Percentiles rank a stretch among this genome's conserved stretches.
phyloP scores from a whole-genome alignment of 2,113 vertebrate genomes.

The Neodontobutis hainanensis region DNA sequence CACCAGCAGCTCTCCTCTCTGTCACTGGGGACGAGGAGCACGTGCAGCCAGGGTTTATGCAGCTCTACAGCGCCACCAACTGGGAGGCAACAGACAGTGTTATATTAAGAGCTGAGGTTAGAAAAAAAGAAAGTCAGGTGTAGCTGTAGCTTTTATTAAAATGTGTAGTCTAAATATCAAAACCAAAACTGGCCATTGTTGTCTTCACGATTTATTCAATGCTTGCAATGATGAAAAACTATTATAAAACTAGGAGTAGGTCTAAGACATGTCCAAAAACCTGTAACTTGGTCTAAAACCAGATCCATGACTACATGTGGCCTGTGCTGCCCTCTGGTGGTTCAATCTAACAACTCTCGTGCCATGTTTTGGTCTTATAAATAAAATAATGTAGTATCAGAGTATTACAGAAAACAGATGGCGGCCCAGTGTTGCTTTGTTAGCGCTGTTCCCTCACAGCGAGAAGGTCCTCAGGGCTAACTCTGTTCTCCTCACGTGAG shows the following conservation, averaged over 20 bases:
- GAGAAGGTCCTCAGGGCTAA: background rate
- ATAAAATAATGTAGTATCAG: background rate
- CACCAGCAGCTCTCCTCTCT: constrained; percentile 41
- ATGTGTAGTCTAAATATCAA: too few species aligned
- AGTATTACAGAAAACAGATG: background rate
- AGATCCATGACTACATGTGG: too few species aligned
- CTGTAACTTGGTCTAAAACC: too few species aligned
- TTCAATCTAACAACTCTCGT: background rate
- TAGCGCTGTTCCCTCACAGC: constrained; percentile 6
- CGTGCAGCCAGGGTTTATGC: constrained; percentile 11
- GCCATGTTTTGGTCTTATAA: background rate
- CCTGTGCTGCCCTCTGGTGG: constrained; percentile 57
- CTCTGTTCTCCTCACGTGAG: background rate
- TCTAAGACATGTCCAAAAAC: too few species aligned
- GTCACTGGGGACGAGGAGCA: constrained; percentile 24
- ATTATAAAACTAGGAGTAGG: too few species aligned
- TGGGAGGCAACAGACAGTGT: constrained; percentile 18
- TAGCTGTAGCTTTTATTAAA: too few species aligned
- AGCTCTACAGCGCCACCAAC: constrained; percentile 56
- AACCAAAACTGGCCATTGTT: too few species aligned
- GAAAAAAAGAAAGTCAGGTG: too few species aligned
- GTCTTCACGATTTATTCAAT: too few species aligned
- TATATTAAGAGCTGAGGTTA: background rate
- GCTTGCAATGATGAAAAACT: too few species aligned
- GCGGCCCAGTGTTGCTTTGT: constrained; percentile 1